Conservation (phyloP, 2,888 invertebrate species). For the Aphrophora alni region DNA sequence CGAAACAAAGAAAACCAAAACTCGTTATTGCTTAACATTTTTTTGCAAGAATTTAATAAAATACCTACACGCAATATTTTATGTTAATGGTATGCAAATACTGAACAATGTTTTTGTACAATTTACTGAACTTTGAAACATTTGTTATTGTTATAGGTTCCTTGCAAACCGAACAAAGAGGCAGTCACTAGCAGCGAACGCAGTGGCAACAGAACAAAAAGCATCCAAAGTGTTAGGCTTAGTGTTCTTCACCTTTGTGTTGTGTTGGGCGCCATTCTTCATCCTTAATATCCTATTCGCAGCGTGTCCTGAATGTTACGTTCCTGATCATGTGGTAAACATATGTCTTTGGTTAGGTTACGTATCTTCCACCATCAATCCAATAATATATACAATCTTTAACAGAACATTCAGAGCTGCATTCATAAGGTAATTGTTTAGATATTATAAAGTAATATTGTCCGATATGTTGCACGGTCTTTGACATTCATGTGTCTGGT, state of each 20-base stretch:
- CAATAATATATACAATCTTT: slow-evolving; percentile 92
- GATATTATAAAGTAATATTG: too few species aligned
- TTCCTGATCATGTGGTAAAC: slow-evolving; percentile 77
- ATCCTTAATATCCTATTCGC: slow-evolving; percentile 86
- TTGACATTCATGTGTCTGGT: too few species aligned
- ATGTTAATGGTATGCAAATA: too few species aligned
- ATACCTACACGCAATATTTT: too few species aligned
- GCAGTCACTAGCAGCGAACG: slow-evolving; percentile 73
- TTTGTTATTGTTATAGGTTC: slow-evolving; percentile 38
- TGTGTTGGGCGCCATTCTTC: slow-evolving; percentile 95
- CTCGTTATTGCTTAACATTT: too few species aligned
- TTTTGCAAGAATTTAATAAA: too few species aligned
- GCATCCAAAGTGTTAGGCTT: slow-evolving; percentile 92
- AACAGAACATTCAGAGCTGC: slow-evolving; percentile 88
- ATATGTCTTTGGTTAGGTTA: slow-evolving; percentile 92
- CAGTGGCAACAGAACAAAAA: slow-evolving; percentile 91
- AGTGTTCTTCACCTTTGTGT: slow-evolving; percentile 90
- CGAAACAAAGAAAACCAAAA: too few species aligned
- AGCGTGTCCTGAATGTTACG: slow-evolving; percentile 79
- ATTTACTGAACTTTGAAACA: too few species aligned
- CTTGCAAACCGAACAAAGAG: slow-evolving; percentile 55
- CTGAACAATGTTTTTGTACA: too few species aligned
- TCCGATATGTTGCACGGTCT: too few species aligned
- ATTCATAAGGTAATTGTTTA: slow-evolving; percentile 66
- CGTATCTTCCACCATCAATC: slow-evolving; percentile 91